Conservation (phyloP, 2,797 vertebrate species). For the Cyprinella venusta region DNA sequence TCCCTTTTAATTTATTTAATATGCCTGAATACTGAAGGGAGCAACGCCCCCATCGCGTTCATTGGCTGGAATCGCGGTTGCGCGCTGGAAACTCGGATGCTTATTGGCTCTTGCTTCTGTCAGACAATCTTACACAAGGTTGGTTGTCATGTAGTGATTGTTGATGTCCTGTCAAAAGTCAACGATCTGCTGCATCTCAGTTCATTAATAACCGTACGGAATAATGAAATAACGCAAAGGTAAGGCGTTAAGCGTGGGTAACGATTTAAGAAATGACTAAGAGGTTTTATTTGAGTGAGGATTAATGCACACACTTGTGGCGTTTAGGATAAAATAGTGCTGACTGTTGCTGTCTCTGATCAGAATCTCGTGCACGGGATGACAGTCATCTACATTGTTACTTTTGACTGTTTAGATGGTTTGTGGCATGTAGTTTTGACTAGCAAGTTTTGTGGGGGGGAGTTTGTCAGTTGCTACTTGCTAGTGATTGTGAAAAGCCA, state of each 20-base stretch:
- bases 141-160: constrained; percentile 64
- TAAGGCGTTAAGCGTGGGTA: not conserved
- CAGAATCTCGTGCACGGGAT: not conserved
- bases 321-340: not conserved
- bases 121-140: constrained; percentile 57
- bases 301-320: not conserved
- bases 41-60: not conserved
- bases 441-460: not conserved
- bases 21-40: not conserved
- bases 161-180: constrained; percentile 75
- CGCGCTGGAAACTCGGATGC: not conserved
- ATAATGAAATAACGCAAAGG: constrained; percentile 31
- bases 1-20: not conserved
- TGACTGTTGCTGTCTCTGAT: not conserved
- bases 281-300: not conserved
- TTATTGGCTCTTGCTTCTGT: constrained; percentile 65
- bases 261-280: not conserved
- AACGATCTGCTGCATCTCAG: not conserved
- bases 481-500: not conserved
- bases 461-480: not conserved
- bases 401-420: not conserved
- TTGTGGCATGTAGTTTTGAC: not conserved
- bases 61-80: constrained; percentile 4
- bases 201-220: too few relatives aligned
- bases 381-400: not conserved